These are phyloP conservation scores for Drosophila sulfurigaster DNA, from an alignment of 1,140 invertebrate genomes.

Conservation along the genomic window DNA sequence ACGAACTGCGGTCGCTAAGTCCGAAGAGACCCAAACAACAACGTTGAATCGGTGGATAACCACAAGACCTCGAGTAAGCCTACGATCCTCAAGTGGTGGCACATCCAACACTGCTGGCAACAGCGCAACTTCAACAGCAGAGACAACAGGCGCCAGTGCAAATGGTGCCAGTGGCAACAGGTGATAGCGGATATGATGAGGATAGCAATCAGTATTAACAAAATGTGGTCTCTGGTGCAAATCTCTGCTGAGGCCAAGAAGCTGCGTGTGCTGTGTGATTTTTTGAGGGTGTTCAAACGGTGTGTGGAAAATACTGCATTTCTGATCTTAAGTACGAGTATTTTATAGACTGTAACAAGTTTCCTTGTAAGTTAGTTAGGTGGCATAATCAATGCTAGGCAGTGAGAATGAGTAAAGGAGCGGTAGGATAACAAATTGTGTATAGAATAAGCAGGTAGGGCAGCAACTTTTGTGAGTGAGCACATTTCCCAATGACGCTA, in stretches of 20 bases:
- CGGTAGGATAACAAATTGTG: slow-evolving; percentile 66
- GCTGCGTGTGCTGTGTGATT: slow-evolving; percentile 51
- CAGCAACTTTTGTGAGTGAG: slow-evolving; percentile 1
- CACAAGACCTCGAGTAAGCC: slow-evolving; percentile 64
- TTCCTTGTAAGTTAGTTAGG: slow-evolving; percentile 70
- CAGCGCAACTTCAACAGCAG: not conserved
- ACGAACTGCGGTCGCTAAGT: slow-evolving; percentile 23
- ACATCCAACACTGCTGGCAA: slow-evolving; percentile 8
- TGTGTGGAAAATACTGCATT: slow-evolving; percentile 32
- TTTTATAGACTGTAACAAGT: slow-evolving; percentile 80
- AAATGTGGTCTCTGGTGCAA: slow-evolving; percentile 10
- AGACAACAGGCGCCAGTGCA: slow-evolving; percentile 1
- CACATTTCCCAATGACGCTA: slow-evolving; percentile 7
- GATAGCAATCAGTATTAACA: slow-evolving; percentile 39
- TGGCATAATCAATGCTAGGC: slow-evolving; percentile 42
- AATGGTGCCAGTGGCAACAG: slow-evolving; percentile 35
- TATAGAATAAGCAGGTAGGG: slow-evolving; percentile 35
- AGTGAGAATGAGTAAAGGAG: slow-evolving; percentile 1
- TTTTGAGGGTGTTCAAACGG: slow-evolving; percentile 56
- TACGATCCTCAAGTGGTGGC: slow-evolving; percentile 38
- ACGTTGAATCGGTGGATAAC: slow-evolving; percentile 72
- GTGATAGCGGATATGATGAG: slow-evolving; percentile 31
- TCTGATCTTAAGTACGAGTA: slow-evolving; percentile 58
- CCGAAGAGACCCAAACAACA: slow-evolving; percentile 29
- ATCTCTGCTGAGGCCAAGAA: slow-evolving; percentile 7